These are phyloP conservation scores for Eleutherodactylus coqui DNA, from an alignment of 2,797 vertebrate species.

Conservation along the genomic window DNA sequence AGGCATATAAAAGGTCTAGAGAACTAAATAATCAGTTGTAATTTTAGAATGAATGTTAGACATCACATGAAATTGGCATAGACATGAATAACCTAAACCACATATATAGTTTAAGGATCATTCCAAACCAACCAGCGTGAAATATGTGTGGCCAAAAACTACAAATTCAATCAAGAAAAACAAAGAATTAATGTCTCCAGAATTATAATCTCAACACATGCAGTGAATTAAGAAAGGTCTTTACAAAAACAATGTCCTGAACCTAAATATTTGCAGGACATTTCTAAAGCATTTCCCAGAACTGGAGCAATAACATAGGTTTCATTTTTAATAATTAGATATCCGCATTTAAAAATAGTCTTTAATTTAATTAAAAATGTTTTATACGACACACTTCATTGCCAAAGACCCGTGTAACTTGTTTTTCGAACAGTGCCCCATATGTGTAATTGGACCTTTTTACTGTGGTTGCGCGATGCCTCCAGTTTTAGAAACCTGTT, in stretches of 20 bases:
- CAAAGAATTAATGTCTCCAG: conserved; percentile 1
- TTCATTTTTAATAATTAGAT: conserved; percentile 4
- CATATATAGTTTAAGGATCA: neutral
- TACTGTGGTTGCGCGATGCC: too few relatives aligned
- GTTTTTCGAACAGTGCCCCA: neutral
- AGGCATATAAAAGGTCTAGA: neutral
- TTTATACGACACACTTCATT: neutral
- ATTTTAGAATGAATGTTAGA: conserved; percentile 9
- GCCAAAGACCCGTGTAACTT: neutral
- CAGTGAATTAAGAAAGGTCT: neutral
- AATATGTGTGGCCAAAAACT: neutral
- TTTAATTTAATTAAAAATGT: neutral
- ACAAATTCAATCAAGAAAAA: neutral
- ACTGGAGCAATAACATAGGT: neutral
- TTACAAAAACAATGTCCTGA: neutral
- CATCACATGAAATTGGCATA: neutral
- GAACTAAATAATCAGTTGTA: neutral
- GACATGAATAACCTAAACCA: conserved; percentile 3
- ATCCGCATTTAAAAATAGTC: neutral
- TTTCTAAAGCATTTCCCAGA: conserved; percentile 16
- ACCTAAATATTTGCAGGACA: conserved; percentile 17
- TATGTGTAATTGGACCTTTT: too few relatives aligned
- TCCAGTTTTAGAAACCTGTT: too few relatives aligned
- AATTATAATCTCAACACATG: conserved; percentile 36
- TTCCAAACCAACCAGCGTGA: neutral